Conservation (phyloP, 2,888 invertebrate species). For the Ophion ventricosus region DNA sequence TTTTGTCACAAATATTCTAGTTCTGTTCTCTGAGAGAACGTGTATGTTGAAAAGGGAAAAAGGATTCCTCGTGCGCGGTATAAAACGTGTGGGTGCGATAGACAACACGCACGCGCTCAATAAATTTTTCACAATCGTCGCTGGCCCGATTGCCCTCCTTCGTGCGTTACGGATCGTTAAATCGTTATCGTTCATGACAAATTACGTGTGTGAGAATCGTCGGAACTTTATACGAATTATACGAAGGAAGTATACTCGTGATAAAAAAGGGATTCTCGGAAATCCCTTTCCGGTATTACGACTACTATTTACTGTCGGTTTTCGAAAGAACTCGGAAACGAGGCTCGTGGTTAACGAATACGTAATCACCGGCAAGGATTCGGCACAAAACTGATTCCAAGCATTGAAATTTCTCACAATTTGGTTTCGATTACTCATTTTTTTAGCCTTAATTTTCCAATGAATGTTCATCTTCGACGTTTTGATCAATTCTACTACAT, state of each 20-base stretch:
- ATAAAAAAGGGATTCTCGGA: slow-evolving; percentile 36
- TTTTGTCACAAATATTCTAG: not conserved
- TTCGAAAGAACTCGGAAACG: not conserved
- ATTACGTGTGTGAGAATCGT: slow-evolving; percentile 43
- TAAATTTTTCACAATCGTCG: slow-evolving; percentile 60
- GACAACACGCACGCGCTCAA: slow-evolving; percentile 60
- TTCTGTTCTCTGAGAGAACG: slow-evolving; percentile 2
- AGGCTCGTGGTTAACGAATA: not conserved
- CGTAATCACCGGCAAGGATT: not conserved
- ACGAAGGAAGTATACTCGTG: not conserved
- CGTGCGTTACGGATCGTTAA: slow-evolving; percentile 60
- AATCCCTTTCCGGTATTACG: slow-evolving; percentile 39
- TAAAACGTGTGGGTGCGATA: slow-evolving; percentile 7
- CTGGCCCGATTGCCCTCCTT: slow-evolving; percentile 23
- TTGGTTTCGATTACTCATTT: not conserved
- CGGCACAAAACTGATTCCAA: not conserved
- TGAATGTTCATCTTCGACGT: not conserved
- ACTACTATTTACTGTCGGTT: not conserved
- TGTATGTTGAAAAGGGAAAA: not conserved
- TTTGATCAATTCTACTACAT: not conserved
- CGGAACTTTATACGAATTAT: not conserved
- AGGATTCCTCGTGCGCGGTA: not conserved
- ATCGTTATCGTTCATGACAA: slow-evolving; percentile 47
- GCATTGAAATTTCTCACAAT: too few relatives aligned
- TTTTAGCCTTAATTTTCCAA: not conserved